Evolutionary conservation across 2,888 invertebrate genomes (phyloP).

Genomic region (Tigriopus californicus): DNA sequence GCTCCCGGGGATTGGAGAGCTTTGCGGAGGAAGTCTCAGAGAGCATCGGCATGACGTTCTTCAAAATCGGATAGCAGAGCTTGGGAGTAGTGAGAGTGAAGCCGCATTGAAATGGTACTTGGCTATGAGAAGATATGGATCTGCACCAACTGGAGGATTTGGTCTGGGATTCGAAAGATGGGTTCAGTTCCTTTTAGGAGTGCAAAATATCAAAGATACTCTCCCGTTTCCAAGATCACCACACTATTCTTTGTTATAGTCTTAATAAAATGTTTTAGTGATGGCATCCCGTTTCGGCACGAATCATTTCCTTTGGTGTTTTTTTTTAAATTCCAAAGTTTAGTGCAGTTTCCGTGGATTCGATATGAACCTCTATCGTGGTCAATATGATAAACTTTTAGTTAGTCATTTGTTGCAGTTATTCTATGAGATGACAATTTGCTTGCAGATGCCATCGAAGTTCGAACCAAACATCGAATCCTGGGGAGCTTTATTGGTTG

Average conservation of each 20-base stretch:
- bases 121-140: constrained; percentile 68
- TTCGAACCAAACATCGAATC: constrained; percentile 3
- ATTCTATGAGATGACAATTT: no score
- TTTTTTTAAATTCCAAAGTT: no score
- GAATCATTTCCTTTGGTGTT: no score
- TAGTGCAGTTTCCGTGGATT: no score
- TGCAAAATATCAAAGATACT: constrained; percentile 77
- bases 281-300: no score
- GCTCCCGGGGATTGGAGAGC: constrained; percentile 71
- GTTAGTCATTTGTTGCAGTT: no score
- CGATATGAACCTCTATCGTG: no score
- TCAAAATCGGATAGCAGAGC: constrained; percentile 33
- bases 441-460: background rate
- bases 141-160: constrained; percentile 78
- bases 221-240: constrained; percentile 89
- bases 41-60: constrained; percentile 53
- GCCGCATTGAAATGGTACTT: constrained; percentile 58
- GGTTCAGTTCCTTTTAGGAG: constrained; percentile 57
- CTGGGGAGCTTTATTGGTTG: background rate
- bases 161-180: constrained; percentile 89
- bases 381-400: no score
- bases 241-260: constrained; percentile 45
- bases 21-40: constrained; percentile 84
- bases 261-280: background rate
- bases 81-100: constrained; percentile 27